Evolutionary conservation across 2,797 vertebrate genomes (phyloP).

Genomic region (Fistularia commersonii): DNA sequence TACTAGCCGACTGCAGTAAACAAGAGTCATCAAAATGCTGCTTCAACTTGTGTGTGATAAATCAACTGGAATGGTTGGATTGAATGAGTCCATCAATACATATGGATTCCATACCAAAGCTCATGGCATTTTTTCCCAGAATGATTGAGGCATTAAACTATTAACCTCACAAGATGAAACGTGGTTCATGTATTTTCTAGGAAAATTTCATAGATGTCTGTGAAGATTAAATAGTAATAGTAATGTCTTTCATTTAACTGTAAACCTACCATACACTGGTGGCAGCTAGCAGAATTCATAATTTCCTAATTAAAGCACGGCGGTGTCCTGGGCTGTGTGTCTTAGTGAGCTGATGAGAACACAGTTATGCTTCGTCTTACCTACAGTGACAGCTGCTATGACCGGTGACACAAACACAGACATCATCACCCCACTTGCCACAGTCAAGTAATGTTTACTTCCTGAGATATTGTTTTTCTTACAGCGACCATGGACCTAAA

Average conservation of each 20-base stretch:
- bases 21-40: constrained; percentile 21
- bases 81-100: no score
- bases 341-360: no score
- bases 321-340: no score
- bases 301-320: no score
- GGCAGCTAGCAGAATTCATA: no score
- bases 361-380: constrained; percentile 63
- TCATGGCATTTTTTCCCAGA: not conserved
- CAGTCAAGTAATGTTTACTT: constrained; percentile 88
- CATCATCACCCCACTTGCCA: constrained; percentile 85
- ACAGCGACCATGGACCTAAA: constrained; percentile 85
- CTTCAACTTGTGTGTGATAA: constrained; percentile 3
- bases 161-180: no score
- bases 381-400: constrained; percentile 84
- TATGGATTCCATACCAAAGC: constrained; percentile 1
- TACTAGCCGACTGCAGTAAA: constrained; percentile 3
- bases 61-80: constrained; percentile 3
- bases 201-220: no score
- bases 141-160: no score
- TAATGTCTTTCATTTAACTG: no score
- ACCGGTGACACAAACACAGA: constrained; percentile 87
- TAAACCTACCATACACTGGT: no score
- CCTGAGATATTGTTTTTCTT: constrained; percentile 86
- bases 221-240: no score
- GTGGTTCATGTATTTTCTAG: no score